Conservation (phyloP, 2,113 vertebrate species). For the Miniopterus natalensis region DNA sequence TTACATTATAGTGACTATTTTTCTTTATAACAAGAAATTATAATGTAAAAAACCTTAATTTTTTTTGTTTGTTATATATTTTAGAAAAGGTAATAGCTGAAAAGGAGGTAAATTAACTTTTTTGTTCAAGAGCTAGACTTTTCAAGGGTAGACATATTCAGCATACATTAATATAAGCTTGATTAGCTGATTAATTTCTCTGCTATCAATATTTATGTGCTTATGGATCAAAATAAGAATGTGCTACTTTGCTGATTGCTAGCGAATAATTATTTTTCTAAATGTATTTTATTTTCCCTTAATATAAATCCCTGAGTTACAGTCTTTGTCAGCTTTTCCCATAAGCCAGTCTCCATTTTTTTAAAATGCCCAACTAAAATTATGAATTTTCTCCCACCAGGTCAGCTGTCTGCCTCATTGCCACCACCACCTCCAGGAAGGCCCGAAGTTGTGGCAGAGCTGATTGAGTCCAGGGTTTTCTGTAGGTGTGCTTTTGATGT, state of each 20-base stretch:
- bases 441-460: conserved; percentile 88
- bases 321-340: background rate
- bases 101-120: background rate
- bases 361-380: background rate
- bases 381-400: conserved; percentile 77
- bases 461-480: conserved; percentile 86
- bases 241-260: conserved; percentile 20
- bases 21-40: background rate
- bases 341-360: background rate
- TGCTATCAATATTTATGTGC: background rate
- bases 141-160: background rate
- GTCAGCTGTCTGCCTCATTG: conserved; percentile 47
- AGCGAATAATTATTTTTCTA: conserved; percentile 39
- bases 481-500: conserved; percentile 91
- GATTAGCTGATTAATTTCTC: background rate
- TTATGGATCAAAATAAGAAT: background rate
- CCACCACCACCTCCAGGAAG: conserved; percentile 84
- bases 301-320: background rate
- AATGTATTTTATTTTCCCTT: background rate
- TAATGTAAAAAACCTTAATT: background rate
- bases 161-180: background rate
- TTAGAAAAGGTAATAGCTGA: conserved; percentile 3
- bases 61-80: background rate
- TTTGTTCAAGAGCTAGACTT: background rate
- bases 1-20: background rate